Percentiles rank a stretch among this genome's conserved stretches.
Evolutionary conservation across 2,797 vertebrate genomes (phyloP).

Genomic region (Enoplosus armatus): DNA sequence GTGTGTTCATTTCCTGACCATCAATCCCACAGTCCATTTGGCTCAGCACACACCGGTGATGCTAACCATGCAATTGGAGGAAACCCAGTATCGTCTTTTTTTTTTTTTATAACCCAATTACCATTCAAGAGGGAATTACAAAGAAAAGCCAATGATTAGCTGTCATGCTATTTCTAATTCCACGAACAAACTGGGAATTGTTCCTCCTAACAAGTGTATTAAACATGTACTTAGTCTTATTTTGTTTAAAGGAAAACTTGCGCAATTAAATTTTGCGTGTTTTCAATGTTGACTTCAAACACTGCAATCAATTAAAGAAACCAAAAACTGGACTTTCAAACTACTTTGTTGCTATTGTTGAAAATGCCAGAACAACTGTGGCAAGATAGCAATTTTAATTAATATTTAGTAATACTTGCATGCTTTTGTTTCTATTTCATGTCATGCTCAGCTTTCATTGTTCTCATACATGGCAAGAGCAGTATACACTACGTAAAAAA

Average conservation of each 20-base stretch:
- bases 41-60: constrained; percentile 70
- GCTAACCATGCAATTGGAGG: constrained; percentile 77
- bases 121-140: constrained; percentile 67
- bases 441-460: constrained; percentile 35
- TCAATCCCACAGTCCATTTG: constrained; percentile 81
- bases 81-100: constrained; percentile 69
- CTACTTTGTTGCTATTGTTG: constrained; percentile 53
- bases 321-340: constrained; percentile 25
- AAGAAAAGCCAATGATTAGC: constrained; percentile 71
- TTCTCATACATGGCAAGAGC: constrained; percentile 35
- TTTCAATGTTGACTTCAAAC: constrained; percentile 66
- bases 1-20: constrained; percentile 84
- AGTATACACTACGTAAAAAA: constrained; percentile 28
- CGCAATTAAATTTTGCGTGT: constrained; percentile 41
- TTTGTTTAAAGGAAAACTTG: constrained; percentile 47
- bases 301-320: constrained; percentile 52
- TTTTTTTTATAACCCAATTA: constrained; percentile 66
- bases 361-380: constrained; percentile 39
- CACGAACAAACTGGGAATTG: constrained; percentile 51
- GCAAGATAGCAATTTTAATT: constrained; percentile 44
- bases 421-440: constrained; percentile 52
- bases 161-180: constrained; percentile 66
- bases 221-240: constrained; percentile 48
- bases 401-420: constrained; percentile 44
- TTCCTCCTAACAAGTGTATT: constrained; percentile 47